Conservation (phyloP, 1,140 invertebrate species). For the Drosophila pectinifera region DNA sequence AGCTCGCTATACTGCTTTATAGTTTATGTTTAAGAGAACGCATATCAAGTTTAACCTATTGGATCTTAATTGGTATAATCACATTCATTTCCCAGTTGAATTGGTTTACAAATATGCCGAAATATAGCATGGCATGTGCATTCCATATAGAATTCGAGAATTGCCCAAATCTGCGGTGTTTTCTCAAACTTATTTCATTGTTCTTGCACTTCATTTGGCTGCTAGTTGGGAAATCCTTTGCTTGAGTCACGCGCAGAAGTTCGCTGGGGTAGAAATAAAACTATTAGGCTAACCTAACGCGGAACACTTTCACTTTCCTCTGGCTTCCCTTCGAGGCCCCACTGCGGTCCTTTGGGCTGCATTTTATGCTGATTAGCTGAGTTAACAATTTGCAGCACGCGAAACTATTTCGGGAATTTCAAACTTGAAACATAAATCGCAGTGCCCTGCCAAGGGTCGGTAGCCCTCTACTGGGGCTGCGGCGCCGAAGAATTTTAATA, state of each 20-base stretch:
- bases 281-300: conserved; percentile 44
- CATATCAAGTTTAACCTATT: no score
- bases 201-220: conserved; percentile 25
- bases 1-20: no score
- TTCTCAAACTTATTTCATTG: not conserved
- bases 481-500: conserved; percentile 67
- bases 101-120: no score
- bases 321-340: conserved; percentile 6
- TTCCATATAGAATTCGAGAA: not conserved
- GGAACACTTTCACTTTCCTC: conserved; percentile 66
- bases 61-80: no score
- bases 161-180: not conserved
- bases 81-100: no score
- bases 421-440: conserved; percentile 74
- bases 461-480: not conserved
- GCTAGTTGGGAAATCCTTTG: not conserved
- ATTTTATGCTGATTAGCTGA: conserved; percentile 80
- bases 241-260: conserved; percentile 16
- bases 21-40: no score
- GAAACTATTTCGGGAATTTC: conserved; percentile 79
- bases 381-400: conserved; percentile 80
- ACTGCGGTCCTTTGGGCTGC: conserved; percentile 36
- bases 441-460: conserved; percentile 25
- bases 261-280: conserved; percentile 38
- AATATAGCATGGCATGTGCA: no score